Evolutionary conservation across 92 coral and sea anemone genomes (phyloP), one percentile per base, ranked within the genome.

Genomic region (Pocillopora meandrina): DNA sequence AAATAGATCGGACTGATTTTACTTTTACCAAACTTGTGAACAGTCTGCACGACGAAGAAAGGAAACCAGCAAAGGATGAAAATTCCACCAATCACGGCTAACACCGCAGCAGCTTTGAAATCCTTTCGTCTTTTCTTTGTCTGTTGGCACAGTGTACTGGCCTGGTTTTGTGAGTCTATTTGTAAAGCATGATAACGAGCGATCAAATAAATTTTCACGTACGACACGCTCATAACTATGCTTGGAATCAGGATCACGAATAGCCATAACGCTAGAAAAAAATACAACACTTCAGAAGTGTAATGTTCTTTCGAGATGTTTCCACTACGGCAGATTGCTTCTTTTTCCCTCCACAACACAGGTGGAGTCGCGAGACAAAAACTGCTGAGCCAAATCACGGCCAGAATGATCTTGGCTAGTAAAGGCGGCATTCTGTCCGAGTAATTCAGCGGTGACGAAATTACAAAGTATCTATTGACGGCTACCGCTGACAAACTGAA

Each of bases 61-160:
- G 98, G 98, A 61, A 95, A 65, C 98, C 98, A 95, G 75, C 98
- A 95, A 8, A 95, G 67, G 9, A 95, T 93, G 67, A 95, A 95
- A 42, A 95, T 94, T 10, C 98, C 98, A 3, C 98, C 98, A 18
- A 95, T 95, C 78, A 95, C 89, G 1, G 95, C 98, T 34, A 95
- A 63, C 17, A 95, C 98, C 12, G 75, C 78, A 7, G 98, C 98
- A 58, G 98, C 98, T 87, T 91, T 94, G 9, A 95, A 71, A 89
- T 95, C 98, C 56, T 94, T 86, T 42, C 90, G 87, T 18, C 98
- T 76, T 49, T 89, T 82, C 72, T 49, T 86, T 14, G 92, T 85
- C 65, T 95, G 90, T 31, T 90, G 94, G 63, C 81, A 42, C 36
- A 67, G 63, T 10, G 82, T 65, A 13, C 77, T 73, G 56, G 87